Evolutionary conservation across 1,140 invertebrate species (phyloP).

Genomic region (Dinothrombium tinctorium): DNA sequence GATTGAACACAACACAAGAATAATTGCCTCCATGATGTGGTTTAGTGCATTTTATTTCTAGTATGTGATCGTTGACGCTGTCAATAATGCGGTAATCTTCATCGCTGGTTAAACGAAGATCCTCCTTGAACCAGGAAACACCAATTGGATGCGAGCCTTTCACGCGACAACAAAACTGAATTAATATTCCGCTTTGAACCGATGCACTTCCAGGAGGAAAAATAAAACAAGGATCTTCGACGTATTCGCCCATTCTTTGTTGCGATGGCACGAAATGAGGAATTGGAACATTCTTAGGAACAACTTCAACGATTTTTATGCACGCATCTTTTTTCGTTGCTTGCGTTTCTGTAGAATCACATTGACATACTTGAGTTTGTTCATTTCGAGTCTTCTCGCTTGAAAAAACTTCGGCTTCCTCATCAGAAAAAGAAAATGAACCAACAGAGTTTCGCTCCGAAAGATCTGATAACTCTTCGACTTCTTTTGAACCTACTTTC

Average conservation of each 20-base stretch:
- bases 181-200: slow-evolving; percentile 6
- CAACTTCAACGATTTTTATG: too few relatives aligned
- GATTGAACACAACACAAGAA: slow-evolving; percentile 14
- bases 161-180: slow-evolving; percentile 8
- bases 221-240: slow-evolving; percentile 1
- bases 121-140: slow-evolving; percentile 10
- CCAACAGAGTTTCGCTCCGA: slow-evolving; percentile 27
- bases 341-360: too few relatives aligned
- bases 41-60: slow-evolving; percentile 12
- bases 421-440: slow-evolving; percentile 16
- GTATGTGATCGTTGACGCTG: slow-evolving; percentile 7
- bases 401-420: background rate
- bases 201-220: slow-evolving; percentile 4
- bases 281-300: background rate
- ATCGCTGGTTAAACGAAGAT: too few relatives aligned
- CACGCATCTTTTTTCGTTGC: too few relatives aligned
- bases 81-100: slow-evolving; percentile 1
- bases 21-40: slow-evolving; percentile 13
- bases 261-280: slow-evolving; percentile 9
- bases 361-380: too few relatives aligned
- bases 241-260: background rate
- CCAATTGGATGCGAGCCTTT: slow-evolving; percentile 6
- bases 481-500: slow-evolving; percentile 24
- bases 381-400: too few relatives aligned
- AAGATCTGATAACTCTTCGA: slow-evolving; percentile 58